Percentiles rank a stretch among this genome's conserved stretches.
These are phyloP conservation scores for Geodia barretti DNA, from an alignment of 37 sponge, comb jelly and placozoan genomes.

Conservation along the genomic window DNA sequence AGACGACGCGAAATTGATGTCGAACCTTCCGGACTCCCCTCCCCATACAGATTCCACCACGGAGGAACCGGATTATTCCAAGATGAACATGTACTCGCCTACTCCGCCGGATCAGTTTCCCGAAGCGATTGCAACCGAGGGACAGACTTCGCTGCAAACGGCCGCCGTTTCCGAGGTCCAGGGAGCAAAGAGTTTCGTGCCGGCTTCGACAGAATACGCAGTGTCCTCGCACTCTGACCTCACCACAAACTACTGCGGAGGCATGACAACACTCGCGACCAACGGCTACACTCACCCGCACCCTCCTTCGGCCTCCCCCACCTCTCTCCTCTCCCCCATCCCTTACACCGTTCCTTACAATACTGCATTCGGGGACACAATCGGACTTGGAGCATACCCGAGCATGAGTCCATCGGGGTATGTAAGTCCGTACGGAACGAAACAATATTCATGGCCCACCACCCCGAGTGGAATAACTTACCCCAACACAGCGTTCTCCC, in stretches of 20 bases:
- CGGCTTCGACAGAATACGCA: slow-evolving; percentile 34
- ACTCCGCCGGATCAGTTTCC: slow-evolving; percentile 23
- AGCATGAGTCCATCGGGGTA: slow-evolving; percentile 54
- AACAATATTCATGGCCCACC: slow-evolving; percentile 61
- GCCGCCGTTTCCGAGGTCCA: slow-evolving; percentile 42
- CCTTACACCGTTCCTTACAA: slow-evolving; percentile 23
- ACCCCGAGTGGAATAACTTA: slow-evolving; percentile 37
- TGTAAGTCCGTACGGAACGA: slow-evolving; percentile 55
- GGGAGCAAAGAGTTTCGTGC: slow-evolving; percentile 25
- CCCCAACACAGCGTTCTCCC: slow-evolving; percentile 29
- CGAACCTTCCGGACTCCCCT: slow-evolving; percentile 22
- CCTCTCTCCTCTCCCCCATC: slow-evolving; percentile 9
- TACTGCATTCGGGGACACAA: background rate
- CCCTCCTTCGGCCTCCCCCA: slow-evolving; percentile 18
- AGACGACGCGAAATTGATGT: background rate
- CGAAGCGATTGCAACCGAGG: slow-evolving; percentile 35
- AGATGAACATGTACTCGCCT: slow-evolving; percentile 45
- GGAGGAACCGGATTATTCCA: slow-evolving; percentile 18
- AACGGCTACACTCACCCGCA: slow-evolving; percentile 28
- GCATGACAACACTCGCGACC: slow-evolving; percentile 5
- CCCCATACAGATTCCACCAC: background rate
- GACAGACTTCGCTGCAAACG: slow-evolving; percentile 29
- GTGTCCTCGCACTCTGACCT: slow-evolving; percentile 11
- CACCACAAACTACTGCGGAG: background rate
- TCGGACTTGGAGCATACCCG: slow-evolving; percentile 1